Evolutionary conservation across 2,797 vertebrate genomes (phyloP).

Genomic region (Lutjanus campechanus): DNA sequence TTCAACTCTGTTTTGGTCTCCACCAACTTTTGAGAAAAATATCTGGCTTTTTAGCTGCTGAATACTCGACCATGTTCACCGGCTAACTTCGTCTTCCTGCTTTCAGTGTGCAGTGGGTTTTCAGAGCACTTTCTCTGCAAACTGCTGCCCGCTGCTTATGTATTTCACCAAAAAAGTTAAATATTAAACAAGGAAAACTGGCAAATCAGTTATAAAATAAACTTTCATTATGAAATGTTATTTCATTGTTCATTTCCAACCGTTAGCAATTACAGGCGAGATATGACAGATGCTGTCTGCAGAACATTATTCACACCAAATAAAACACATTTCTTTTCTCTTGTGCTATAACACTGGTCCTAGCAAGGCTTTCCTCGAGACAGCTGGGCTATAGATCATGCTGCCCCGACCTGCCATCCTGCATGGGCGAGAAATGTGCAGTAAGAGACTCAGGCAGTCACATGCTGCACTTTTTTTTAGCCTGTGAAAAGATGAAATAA

Average conservation of each 20-base stretch:
- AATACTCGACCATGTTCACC: too few species aligned
- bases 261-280: not conserved
- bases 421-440: constrained; percentile 53
- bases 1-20: too few species aligned
- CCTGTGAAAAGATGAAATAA: constrained; percentile 56
- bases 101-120: too few species aligned
- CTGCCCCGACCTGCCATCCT: constrained; percentile 54
- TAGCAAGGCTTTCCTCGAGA: constrained; percentile 36
- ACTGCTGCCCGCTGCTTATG: too few species aligned
- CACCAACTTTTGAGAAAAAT: too few species aligned
- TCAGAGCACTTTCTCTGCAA: too few species aligned
- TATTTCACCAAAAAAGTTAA: not conserved
- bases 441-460: constrained; percentile 47
- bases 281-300: not conserved
- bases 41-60: too few species aligned
- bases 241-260: not conserved
- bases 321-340: not conserved
- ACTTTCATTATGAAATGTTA: not conserved
- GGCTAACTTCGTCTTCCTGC: too few species aligned
- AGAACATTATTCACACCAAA: constrained; percentile 1
- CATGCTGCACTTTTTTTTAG: constrained; percentile 38
- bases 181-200: not conserved
- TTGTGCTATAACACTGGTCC: constrained; percentile 38
- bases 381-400: constrained; percentile 64
- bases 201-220: not conserved